These are phyloP conservation scores for Microctenopoma lineatum DNA, from an alignment of 2,797 vertebrate species.

Conservation along the genomic window DNA sequence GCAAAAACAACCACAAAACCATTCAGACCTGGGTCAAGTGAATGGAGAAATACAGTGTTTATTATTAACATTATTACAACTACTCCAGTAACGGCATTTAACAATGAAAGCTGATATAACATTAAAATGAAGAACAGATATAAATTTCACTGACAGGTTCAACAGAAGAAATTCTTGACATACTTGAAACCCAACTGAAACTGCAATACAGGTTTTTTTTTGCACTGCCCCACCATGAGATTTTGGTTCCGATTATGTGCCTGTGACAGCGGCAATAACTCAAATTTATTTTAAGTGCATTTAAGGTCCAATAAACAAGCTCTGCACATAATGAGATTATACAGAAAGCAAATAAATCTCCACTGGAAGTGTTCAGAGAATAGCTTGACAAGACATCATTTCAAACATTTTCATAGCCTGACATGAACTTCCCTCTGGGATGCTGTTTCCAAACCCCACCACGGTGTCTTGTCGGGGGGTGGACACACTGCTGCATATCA, in stretches of 20 bases:
- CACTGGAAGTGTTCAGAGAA: constrained; percentile 9
- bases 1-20: background rate
- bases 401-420: constrained; percentile 33
- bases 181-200: constrained; percentile 39
- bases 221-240: constrained; percentile 16
- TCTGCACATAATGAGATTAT: constrained; percentile 30
- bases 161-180: constrained; percentile 31
- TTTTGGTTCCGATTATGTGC: constrained; percentile 16
- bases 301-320: constrained; percentile 26
- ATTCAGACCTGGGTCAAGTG: background rate
- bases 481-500: constrained; percentile 37
- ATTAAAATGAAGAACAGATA: constrained; percentile 1
- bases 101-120: constrained; percentile 11
- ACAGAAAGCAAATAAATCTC: constrained; percentile 34
- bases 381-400: constrained; percentile 27
- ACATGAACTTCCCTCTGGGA: constrained; percentile 32
- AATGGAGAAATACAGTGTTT: constrained; percentile 6
- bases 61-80: background rate
- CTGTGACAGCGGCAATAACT: constrained; percentile 44
- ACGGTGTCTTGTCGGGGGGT: constrained; percentile 33
- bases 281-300: constrained; percentile 41
- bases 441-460: constrained; percentile 10
- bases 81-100: background rate
- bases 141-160: constrained; percentile 24
- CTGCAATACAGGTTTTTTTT: constrained; percentile 10